Evolutionary conservation across 1,140 invertebrate species (phyloP).

Genomic region (Cataglyphis hispanica): DNA sequence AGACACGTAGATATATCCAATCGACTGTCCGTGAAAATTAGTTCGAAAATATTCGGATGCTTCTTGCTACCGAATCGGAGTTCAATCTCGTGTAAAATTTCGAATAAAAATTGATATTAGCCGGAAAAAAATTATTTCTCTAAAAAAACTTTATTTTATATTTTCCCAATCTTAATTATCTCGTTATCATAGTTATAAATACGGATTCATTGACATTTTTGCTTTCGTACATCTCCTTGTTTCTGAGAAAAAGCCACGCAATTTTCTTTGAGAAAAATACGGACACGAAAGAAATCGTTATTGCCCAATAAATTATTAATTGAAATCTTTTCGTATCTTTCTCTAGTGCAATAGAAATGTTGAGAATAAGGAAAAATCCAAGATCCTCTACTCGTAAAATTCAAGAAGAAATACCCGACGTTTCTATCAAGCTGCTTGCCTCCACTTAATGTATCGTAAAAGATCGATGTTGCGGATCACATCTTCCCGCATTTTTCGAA

Average conservation of each 20-base stretch:
- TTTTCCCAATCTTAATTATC: neutral
- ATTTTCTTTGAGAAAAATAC: neutral
- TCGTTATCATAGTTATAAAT: neutral
- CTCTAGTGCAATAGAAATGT: neutral
- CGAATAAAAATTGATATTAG: neutral
- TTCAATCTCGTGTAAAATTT: neutral
- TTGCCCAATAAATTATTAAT: slow-evolving; percentile 18
- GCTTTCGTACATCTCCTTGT: neutral
- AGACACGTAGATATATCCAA: slow-evolving; percentile 44
- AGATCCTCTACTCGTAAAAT: neutral
- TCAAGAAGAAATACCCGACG: neutral
- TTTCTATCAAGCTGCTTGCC: slow-evolving; percentile 1
- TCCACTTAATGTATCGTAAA: slow-evolving; percentile 45
- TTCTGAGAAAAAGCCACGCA: neutral
- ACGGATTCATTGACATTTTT: neutral
- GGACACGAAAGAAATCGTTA: neutral
- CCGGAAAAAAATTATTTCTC: neutral
- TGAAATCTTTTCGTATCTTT: neutral
- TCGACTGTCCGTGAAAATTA: slow-evolving; percentile 49
- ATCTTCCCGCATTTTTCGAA: slow-evolving; percentile 16
- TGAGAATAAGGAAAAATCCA: too few relatives aligned
- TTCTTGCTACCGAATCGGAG: neutral
- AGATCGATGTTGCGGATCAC: slow-evolving; percentile 37
- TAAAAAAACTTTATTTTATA: neutral
- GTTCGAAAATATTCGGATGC: slow-evolving; percentile 38